phyloP scores from a whole-genome alignment of 2,888 invertebrate genomes.

The Morpho achilles region DNA sequence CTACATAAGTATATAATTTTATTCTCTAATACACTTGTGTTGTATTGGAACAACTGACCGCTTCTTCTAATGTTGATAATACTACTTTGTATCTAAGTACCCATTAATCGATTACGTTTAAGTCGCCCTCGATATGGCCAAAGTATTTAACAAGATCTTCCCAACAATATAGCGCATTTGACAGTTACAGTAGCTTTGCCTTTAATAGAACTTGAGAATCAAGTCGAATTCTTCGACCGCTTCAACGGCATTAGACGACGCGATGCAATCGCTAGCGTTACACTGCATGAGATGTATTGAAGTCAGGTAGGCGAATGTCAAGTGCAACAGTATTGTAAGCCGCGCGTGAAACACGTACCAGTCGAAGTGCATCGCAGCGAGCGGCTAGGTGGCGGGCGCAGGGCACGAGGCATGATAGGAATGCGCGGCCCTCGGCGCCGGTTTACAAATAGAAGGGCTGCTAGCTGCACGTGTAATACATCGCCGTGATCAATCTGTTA shows the following conservation, averaged over 20 bases:
- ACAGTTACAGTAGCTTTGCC: slow-evolving; percentile 55
- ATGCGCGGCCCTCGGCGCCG: slow-evolving; percentile 76
- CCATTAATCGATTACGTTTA: not conserved
- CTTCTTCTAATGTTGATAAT: no score
- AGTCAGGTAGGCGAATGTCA: slow-evolving; percentile 33
- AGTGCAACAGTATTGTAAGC: slow-evolving; percentile 46
- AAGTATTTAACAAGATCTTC: slow-evolving; percentile 47
- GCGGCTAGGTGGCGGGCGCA: slow-evolving; percentile 45
- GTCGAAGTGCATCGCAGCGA: slow-evolving; percentile 39
- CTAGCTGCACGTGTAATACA: slow-evolving; percentile 74
- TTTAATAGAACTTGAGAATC: slow-evolving; percentile 46
- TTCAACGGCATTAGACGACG: slow-evolving; percentile 20
- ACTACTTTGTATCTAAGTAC: not conserved
- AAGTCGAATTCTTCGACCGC: slow-evolving; percentile 31
- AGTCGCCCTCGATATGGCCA: slow-evolving; percentile 28
- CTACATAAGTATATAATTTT: no score
- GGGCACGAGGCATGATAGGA: slow-evolving; percentile 68
- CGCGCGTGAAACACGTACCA: slow-evolving; percentile 29
- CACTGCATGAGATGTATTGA: slow-evolving; percentile 46
- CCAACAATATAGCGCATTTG: slow-evolving; percentile 50
- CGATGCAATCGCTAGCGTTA: slow-evolving; percentile 32
- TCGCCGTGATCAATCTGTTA: slow-evolving; percentile 71
- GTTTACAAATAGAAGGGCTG: slow-evolving; percentile 78
- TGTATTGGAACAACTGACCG: no score
- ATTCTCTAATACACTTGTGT: no score